Base-by-base conservation (phyloP, 2,113 vertebrate species). In the Clupea harengus region DNA sequence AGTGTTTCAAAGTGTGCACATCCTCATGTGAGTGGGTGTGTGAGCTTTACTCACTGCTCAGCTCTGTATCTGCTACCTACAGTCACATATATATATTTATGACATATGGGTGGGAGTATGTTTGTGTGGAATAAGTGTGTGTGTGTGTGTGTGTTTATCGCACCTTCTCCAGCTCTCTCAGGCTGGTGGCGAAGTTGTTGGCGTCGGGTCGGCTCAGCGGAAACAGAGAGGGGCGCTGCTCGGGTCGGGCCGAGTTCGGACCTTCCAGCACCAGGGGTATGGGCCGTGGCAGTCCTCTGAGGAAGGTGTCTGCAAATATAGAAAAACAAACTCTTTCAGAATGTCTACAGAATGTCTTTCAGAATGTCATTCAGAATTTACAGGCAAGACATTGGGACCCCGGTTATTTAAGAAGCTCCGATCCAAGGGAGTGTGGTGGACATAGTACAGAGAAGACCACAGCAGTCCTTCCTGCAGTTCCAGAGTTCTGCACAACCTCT, bases 91-190 rank as follows among this genome's bases (percentile, higher is more conserved):
- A 13, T 4, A 60, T 60, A 54, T 18, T 4, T 4, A 54, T 18
- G 54, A 6, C 18, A n/a, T 60, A 60, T 60, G 18, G 54, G 54
- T 60, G 18, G 20, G 20, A 60, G 54, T 1, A 20, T 20, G 54
- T 60, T 22, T 60, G 28, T 83, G 22, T 82, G 20, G 39, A 39
- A 39, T 81, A 39, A 22, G 39, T 81, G 78, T 45, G 18, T 81
- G 25, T 50, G 22, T 82, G 81, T 64, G 11, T 45, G 46, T 81
- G 25, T 80, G 64, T 80, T 46, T 11, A 25, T 83, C 47, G 46
- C 86, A 98, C 97, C 95, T 98, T 98, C 92, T 98, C 97, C 85
- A 98, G 92, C 54, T 98, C 97, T 45, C 97, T 83, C 28, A 98
- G 94, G 91, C 97, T 98, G 88, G 96, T 96, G n/a, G 97, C 96